These are phyloP conservation scores for Nomada fucata DNA, from an alignment of 2,888 invertebrate genomes.

Conservation along the genomic window DNA sequence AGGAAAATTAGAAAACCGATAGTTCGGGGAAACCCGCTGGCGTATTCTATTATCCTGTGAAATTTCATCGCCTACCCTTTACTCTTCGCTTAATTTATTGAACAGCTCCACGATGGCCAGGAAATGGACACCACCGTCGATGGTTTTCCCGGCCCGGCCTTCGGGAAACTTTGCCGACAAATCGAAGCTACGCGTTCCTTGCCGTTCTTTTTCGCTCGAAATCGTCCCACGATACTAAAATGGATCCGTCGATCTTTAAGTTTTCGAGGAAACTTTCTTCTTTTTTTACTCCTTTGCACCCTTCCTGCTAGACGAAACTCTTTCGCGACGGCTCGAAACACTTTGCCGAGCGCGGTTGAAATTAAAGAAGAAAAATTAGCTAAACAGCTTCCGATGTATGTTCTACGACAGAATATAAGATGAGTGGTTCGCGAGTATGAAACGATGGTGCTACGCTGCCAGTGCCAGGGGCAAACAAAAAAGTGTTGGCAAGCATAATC, in stretches of 20 bases:
- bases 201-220: not conserved
- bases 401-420: not conserved
- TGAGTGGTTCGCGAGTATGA: not conserved
- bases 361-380: conserved; percentile 15
- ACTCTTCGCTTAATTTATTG: conserved; percentile 54
- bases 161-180: conserved; percentile 47
- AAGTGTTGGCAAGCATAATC: conserved; percentile 36
- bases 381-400: not conserved
- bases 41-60: conserved; percentile 55
- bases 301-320: not conserved
- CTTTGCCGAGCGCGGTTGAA: not conserved
- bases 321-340: not conserved
- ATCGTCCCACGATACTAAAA: conserved; percentile 14
- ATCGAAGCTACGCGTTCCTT: conserved; percentile 50
- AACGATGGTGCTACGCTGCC: not conserved
- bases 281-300: not conserved
- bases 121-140: conserved; percentile 44
- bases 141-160: conserved; percentile 29
- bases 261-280: not conserved
- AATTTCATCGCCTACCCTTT: conserved; percentile 50
- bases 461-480: conserved; percentile 34
- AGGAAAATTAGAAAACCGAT: conserved; percentile 53
- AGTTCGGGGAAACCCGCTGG: conserved; percentile 36
- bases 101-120: conserved; percentile 31
- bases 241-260: not conserved